Evolutionary conservation across 2,797 vertebrate species (phyloP).

Genomic region (Acestrorhynchus altus): DNA sequence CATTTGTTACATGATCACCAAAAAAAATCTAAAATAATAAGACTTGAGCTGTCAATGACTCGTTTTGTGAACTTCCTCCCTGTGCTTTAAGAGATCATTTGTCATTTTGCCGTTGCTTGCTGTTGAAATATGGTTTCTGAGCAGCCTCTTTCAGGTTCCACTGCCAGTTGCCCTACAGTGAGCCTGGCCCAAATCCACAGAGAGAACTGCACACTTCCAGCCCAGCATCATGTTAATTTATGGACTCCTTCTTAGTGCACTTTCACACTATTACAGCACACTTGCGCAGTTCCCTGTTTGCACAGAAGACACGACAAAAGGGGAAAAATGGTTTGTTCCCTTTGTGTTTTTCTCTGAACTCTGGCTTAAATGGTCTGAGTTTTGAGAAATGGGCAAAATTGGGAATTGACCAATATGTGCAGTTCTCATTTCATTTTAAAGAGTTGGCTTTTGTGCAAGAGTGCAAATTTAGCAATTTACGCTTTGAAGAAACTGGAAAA

Average conservation of each 20-base stretch:
- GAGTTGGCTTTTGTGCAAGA: background rate
- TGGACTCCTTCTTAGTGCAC: slow-evolving; percentile 21
- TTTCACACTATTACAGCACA: background rate
- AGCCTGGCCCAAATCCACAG: background rate
- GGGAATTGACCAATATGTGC: background rate
- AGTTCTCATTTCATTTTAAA: background rate
- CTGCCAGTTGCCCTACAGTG: slow-evolving; percentile 23
- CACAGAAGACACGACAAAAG: background rate
- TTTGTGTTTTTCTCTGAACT: background rate
- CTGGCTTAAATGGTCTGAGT: background rate
- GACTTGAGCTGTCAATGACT: no score
- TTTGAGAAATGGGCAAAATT: background rate
- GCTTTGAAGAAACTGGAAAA: background rate
- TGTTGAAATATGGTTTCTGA: slow-evolving; percentile 19
- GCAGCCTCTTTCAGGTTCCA: slow-evolving; percentile 54
- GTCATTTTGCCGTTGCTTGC: no score
- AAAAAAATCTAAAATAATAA: no score
- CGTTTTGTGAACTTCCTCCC: no score
- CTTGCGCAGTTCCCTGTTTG: background rate
- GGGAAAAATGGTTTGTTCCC: background rate
- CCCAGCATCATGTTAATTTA: slow-evolving; percentile 30
- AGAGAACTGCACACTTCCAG: background rate
- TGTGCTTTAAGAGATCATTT: no score
- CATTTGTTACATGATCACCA: no score
- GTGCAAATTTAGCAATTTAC: no score